Percentiles rank a stretch among this genome's conserved stretches.
Conservation (phyloP, 2,797 vertebrate species). For the Hyperoplus immaculatus region DNA sequence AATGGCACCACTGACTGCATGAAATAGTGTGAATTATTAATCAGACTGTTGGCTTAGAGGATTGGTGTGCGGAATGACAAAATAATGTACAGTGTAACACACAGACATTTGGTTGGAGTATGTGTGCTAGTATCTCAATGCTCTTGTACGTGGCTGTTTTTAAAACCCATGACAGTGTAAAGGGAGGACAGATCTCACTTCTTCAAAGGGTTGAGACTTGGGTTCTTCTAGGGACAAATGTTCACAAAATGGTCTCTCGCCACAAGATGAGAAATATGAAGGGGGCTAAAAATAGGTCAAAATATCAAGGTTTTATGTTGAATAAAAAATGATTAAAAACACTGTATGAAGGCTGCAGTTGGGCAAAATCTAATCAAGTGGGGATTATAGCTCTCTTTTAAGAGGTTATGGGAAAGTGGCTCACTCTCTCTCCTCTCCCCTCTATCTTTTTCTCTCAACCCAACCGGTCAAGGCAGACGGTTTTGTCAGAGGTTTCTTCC, state of each 20-base stretch:
- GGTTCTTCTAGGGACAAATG: background rate
- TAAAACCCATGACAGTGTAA: background rate
- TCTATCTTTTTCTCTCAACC: too few relatives aligned
- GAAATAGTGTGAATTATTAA: slow-evolving; percentile 64
- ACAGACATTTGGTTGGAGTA: background rate
- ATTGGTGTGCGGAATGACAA: slow-evolving; percentile 46
- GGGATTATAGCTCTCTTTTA: background rate
- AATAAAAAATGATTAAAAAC: background rate
- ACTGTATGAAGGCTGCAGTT: background rate
- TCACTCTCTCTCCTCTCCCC: too few relatives aligned
- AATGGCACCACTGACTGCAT: slow-evolving; percentile 54
- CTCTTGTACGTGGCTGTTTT: background rate
- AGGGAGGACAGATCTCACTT: too few relatives aligned
- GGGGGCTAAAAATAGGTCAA: too few relatives aligned
- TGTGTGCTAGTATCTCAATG: background rate
- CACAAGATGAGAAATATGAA: background rate
- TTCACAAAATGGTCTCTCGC: too few relatives aligned
- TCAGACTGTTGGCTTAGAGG: slow-evolving; percentile 32
- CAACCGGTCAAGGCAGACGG: too few relatives aligned
- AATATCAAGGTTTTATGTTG: background rate
- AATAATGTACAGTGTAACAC: slow-evolving; percentile 17
- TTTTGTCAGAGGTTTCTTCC: too few relatives aligned
- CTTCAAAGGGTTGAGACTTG: background rate
- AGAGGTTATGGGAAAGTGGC: background rate
- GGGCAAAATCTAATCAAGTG: background rate